A percentile compares a stretch with the other conserved stretches of the same genome.
Evolutionary conservation across 2,888 invertebrate genomes (phyloP).

Genomic region (Oxystoma pomonae): DNA sequence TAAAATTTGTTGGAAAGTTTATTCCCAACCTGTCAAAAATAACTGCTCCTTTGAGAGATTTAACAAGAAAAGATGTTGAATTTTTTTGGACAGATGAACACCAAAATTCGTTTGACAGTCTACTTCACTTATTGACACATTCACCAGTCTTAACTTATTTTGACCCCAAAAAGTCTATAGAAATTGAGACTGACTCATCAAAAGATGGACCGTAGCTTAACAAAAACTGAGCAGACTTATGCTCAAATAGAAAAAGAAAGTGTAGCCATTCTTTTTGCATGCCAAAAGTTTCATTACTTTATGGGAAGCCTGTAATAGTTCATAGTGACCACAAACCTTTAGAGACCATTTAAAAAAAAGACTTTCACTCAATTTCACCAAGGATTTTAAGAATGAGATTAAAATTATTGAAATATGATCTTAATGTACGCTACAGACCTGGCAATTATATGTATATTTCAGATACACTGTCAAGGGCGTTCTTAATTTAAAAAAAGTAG

Average conservation of each 20-base stretch:
- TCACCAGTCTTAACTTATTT: constrained; percentile 30
- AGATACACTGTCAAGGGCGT: constrained; percentile 28
- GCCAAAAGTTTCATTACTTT: constrained; percentile 36
- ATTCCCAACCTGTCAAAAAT: constrained; percentile 11
- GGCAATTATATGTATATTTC: too few relatives aligned
- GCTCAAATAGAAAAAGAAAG: constrained; percentile 44
- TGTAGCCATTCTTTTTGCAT: constrained; percentile 32
- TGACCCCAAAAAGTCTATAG: constrained; percentile 29
- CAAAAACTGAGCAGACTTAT: constrained; percentile 34
- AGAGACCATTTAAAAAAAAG: constrained; percentile 22
- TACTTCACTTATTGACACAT: constrained; percentile 27
- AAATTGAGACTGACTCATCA: constrained; percentile 35
- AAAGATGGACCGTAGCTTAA: constrained; percentile 32
- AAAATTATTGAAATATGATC: constrained; percentile 31
- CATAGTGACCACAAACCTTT: constrained; percentile 27
- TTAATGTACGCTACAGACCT: constrained; percentile 29
- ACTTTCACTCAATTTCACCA: constrained; percentile 24
- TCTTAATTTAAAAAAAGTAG: constrained; percentile 14
- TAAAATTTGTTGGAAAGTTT: constrained; percentile 21
- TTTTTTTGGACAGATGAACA: constrained; percentile 25
- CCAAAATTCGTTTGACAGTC: constrained; percentile 21
- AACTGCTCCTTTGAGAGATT: constrained; percentile 24
- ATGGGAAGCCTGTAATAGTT: constrained; percentile 28
- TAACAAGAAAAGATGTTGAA: constrained; percentile 22
- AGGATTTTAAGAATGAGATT: constrained; percentile 34